A percentile compares a stretch with the other conserved stretches of the same genome.
Conservation (phyloP, 2,888 invertebrate genomes). For the Himalopsyche anomala region DNA sequence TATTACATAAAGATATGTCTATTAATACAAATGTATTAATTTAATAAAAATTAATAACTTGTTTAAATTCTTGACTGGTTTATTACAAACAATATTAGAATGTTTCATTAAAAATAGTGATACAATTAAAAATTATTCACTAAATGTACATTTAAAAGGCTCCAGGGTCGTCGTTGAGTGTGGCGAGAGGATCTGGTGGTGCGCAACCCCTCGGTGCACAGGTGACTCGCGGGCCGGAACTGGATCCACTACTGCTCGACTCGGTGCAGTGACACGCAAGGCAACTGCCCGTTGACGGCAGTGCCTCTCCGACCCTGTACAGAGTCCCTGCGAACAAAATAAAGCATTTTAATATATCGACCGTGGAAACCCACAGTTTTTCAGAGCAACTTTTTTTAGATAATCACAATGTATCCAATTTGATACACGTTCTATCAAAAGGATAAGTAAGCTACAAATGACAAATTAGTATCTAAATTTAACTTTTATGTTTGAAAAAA, state of each 20-base stretch:
- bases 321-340: constrained; percentile 75
- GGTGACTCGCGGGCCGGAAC: constrained; percentile 55
- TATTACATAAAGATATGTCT: too few relatives aligned
- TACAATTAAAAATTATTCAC: not conserved
- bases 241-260: constrained; percentile 75
- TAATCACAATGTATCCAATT: too few relatives aligned
- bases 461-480: too few relatives aligned
- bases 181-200: constrained; percentile 66
- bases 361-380: too few relatives aligned
- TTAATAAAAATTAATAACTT: too few relatives aligned
- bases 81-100: not conserved
- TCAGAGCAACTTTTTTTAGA: too few relatives aligned
- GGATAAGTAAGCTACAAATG: too few relatives aligned
- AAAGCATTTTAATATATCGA: not conserved
- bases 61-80: too few relatives aligned
- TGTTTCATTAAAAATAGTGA: not conserved
- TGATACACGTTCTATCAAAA: too few relatives aligned
- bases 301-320: constrained; percentile 80
- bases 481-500: too few relatives aligned
- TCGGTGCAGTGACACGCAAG: constrained; percentile 82
- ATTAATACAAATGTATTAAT: too few relatives aligned
- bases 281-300: constrained; percentile 84
- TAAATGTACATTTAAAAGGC: constrained; percentile 57
- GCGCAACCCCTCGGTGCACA: constrained; percentile 67
- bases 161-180: constrained; percentile 59